Evolutionary conservation across 1,140 invertebrate genomes (phyloP), one percentile per base, ranked within the genome.

Genomic region (Laupala kohalensis): DNA sequence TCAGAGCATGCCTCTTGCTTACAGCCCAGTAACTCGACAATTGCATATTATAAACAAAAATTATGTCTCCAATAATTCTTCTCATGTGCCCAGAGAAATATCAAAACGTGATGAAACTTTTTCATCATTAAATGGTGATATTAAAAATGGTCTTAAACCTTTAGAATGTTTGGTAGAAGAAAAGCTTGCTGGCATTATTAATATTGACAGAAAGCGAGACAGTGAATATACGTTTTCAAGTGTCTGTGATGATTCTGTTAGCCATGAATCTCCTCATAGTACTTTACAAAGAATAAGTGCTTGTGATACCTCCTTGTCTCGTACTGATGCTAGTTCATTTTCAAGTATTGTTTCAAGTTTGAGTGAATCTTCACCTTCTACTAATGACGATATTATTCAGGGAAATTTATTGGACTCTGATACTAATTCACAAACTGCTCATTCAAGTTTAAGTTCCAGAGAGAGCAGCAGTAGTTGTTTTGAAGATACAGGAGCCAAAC

Each of bases 311-410:
- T 77, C 76, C 4, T 70, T 77, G 3, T 75, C 74, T 15, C 74
- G 78, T 53, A 80, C 79, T 24, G 82, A 83, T 75, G 79, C 78
- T 64, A 81, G 81, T 75, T 82, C 81, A 6, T 79, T 79, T 74
- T 82, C 82, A 29, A 84, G 76, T 70, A 76, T 75, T 28, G 75
- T 76, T 25, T 77, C 76, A 67, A 77, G 76, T 74, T 74, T 77
- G 25, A 77, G 76, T 73, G 75, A 77, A 69, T 65, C 67, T 25
- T 77, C 76, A 30, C 76, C 75, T 62, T 75, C 74, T 53, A 74
- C 69, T 29, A 73, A 72, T 73, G 75, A 74, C 68, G 75, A 77
- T 70, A 69, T 67, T 62, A 67, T 73, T n/a, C 65, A 69, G 25
- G 73, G 74, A 68, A 74, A 70, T 72, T 66, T 74, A 2, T 69